Evolutionary conservation across 2,113 vertebrate species (phyloP), one percentile per base, ranked within the genome.

Genomic region (Podocnemis expansa): DNA sequence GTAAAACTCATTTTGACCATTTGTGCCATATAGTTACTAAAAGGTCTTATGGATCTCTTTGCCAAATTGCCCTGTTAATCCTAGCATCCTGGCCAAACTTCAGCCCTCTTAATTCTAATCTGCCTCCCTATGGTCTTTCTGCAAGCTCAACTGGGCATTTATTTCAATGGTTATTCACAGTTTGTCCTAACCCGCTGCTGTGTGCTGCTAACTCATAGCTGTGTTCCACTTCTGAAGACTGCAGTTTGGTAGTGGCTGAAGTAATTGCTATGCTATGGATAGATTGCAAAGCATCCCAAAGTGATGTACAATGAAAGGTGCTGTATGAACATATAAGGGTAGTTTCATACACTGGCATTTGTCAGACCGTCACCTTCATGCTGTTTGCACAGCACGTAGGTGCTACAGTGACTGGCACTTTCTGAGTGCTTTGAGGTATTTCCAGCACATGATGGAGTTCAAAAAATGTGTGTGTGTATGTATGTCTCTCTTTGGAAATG

Each of bases 261-360:
- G 58, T 73, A 73, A 22, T 25, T 16, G 4, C 55, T 9, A 2
- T 21, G 1, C 31, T 16, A 34, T 78, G 75, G 58, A 52, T 24
- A 16, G 76, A 2, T 34, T 21, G 29, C 43, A 2, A 54, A 22
- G 9, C 56, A 31, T 24, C 76, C 45, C 38, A 24, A 51, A 9
- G 14, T 63, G 43, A 27, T 17, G 22, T 27, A 60, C 60, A 16
- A 2, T 1, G 55, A 51, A 80, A 55, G 83, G 29, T 49, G 86
- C 60, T 1, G 0, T 3, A 31, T 3, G 1, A 0, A 1, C 49
- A 81, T 43, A 31, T 2, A 76, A n/a, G 31, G 63, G 5, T 31
- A 38, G 13, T 41, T 38, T 24, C 67, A 17, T 8, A 6, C 8
- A n/a, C 63, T 90, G 84, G 84, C 81, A 1, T 73, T 14, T 54